Evolutionary conservation across 2,113 vertebrate species (phyloP).

Genomic region (Chrysochloris asiatica): DNA sequence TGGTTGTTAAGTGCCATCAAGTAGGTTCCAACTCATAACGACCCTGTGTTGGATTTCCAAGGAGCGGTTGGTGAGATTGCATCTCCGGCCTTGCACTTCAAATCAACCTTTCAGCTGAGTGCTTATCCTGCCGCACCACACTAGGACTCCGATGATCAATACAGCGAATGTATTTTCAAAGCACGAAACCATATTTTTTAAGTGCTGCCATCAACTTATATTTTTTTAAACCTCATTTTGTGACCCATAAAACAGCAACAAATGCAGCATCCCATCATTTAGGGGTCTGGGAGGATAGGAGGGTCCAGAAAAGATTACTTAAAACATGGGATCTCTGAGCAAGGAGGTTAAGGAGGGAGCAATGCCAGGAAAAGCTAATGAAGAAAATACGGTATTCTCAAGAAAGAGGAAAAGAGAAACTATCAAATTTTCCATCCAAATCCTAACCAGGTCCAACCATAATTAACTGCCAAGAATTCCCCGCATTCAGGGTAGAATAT

Average conservation of each 20-base stretch:
- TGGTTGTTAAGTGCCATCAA: too few relatives aligned
- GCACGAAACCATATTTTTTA: background rate
- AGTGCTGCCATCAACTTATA: background rate
- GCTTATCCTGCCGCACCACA: too few relatives aligned
- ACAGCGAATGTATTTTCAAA: slow-evolving; percentile 35
- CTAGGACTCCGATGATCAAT: background rate
- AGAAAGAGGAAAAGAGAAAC: background rate
- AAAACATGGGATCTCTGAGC: too few relatives aligned
- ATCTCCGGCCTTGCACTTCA: too few relatives aligned
- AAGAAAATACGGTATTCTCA: background rate
- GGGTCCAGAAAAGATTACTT: background rate
- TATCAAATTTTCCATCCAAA: too few relatives aligned
- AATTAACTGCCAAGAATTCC: too few relatives aligned
- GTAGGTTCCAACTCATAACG: too few relatives aligned
- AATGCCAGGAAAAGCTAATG: background rate
- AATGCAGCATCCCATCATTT: background rate
- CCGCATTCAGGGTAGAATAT: too few relatives aligned
- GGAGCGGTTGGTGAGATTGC: too few relatives aligned
- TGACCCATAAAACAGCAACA: background rate
- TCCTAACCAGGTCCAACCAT: too few relatives aligned
- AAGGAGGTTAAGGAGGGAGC: background rate
- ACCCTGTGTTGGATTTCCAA: too few relatives aligned
- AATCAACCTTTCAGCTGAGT: too few relatives aligned
- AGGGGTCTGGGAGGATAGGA: background rate
- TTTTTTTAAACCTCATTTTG: slow-evolving; percentile 3